Evolutionary conservation across 2,113 vertebrate genomes (phyloP).

Genomic region (Melanocharis versteri): DNA sequence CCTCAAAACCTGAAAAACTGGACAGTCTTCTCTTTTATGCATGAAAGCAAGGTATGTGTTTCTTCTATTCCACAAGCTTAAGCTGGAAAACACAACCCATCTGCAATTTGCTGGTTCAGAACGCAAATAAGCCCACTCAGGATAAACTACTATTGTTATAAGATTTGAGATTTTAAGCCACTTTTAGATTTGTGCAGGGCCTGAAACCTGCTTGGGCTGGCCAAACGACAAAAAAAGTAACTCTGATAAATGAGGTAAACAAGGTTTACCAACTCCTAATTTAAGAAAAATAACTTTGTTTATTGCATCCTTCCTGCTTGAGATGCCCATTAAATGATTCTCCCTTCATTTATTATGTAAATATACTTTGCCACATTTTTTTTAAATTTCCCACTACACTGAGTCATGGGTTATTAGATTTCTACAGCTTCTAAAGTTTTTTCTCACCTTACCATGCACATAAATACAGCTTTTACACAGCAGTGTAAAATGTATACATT

Average conservation of each 20-base stretch:
- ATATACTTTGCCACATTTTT: fast-evolving
- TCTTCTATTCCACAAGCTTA: neutral
- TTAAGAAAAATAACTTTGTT: neutral
- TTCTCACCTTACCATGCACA: neutral
- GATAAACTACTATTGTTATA: neutral
- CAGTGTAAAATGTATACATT: neutral
- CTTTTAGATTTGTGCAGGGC: neutral
- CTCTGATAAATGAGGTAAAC: neutral
- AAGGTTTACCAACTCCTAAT: neutral
- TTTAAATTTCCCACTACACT: neutral
- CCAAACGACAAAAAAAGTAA: neutral
- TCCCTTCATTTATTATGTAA: neutral
- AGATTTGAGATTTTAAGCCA: neutral
- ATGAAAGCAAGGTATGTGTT: neutral
- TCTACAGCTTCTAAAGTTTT: neutral
- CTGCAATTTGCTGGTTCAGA: neutral
- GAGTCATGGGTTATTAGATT: neutral
- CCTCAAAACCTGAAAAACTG: neutral
- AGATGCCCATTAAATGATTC: neutral
- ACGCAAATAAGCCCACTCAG: neutral
- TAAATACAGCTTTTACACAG: neutral
- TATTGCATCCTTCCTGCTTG: neutral
- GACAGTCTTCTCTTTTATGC: neutral
- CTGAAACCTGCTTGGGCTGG: neutral
- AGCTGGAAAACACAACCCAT: neutral